Percentiles rank a stretch among this genome's conserved stretches.
phyloP scores from a whole-genome alignment of 2,797 vertebrate genomes.

The Delichon dasypus region DNA sequence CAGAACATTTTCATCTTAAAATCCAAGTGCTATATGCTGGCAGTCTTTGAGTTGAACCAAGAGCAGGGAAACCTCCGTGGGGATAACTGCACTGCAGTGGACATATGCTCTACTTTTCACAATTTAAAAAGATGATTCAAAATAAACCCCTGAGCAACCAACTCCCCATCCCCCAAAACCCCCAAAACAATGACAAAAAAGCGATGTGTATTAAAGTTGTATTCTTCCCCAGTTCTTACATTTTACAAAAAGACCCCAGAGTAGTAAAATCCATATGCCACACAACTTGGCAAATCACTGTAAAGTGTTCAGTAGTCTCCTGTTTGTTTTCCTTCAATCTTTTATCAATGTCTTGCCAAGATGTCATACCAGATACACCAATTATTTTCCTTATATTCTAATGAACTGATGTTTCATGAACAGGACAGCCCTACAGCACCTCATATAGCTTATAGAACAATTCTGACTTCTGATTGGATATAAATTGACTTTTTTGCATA shows the following conservation, averaged over 20 bases:
- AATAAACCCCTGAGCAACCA: neutral
- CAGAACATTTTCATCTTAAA: neutral
- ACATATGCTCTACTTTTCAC: neutral
- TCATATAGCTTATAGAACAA: neutral
- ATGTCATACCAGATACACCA: neutral
- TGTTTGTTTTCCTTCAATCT: neutral
- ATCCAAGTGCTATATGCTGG: neutral
- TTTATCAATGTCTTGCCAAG: neutral
- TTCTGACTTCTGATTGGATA: neutral
- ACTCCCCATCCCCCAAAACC: fast-evolving
- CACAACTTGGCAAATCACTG: neutral
- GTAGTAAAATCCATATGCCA: neutral
- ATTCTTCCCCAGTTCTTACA: neutral
- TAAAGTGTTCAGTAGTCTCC: neutral
- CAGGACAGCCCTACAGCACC: neutral
- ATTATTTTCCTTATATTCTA: neutral
- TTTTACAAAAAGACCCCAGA: neutral
- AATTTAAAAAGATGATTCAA: neutral
- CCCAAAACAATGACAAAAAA: neutral
- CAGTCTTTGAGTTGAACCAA: neutral
- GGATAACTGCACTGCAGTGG: neutral
- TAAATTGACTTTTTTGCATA: neutral
- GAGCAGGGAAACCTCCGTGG: neutral
- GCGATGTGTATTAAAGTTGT: neutral
- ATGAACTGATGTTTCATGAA: neutral